phyloP scores from a whole-genome alignment of 2,113 vertebrate species.

The Rhinopithecus roxellana region DNA sequence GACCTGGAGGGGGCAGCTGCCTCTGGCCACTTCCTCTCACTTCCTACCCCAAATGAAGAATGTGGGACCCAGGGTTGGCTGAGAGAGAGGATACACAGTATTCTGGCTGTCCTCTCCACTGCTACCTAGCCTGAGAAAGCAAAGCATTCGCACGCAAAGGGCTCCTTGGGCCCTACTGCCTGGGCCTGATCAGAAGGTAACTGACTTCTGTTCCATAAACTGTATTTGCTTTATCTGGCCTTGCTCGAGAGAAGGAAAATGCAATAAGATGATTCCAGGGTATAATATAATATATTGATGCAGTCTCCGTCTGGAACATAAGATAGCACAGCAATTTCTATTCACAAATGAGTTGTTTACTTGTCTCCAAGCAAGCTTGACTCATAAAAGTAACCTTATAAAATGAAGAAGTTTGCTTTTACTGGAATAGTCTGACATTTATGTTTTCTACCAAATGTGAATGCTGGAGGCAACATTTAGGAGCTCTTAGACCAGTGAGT shows the following conservation, averaged over 20 bases:
- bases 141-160: not conserved
- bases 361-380: constrained; percentile 55
- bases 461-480: constrained; percentile 33
- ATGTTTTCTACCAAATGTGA: constrained; percentile 40
- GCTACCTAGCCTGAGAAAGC: not conserved
- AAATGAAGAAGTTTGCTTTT: constrained; percentile 27
- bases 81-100: not conserved
- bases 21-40: not conserved
- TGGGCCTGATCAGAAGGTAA: not conserved
- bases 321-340: constrained; percentile 42
- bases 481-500: not conserved
- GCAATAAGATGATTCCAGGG: not conserved
- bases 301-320: not conserved
- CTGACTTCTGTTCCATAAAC: not conserved
- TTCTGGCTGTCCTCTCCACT: not conserved
- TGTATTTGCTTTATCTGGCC: not conserved
- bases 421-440: constrained; percentile 58
- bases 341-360: constrained; percentile 47
- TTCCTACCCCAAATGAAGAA: not conserved
- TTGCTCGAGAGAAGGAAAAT: not conserved
- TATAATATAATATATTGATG: not conserved
- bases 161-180: not conserved
- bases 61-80: too few species aligned
- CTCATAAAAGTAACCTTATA: constrained; percentile 63
- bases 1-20: not conserved